Evolutionary conservation across 2,888 invertebrate species (phyloP).

Genomic region (Tenthredo livida): DNA sequence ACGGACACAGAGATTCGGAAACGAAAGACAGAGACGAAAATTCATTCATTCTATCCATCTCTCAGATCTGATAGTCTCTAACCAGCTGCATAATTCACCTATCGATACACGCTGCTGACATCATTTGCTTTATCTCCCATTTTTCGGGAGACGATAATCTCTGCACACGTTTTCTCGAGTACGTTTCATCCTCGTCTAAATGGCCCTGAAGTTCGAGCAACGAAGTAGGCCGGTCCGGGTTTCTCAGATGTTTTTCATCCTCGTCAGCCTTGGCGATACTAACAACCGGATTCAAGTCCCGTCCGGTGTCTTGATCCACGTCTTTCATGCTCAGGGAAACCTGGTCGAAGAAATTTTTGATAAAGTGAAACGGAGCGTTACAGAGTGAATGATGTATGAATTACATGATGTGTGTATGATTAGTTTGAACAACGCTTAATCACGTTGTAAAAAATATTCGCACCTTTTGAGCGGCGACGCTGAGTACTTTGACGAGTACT

Average conservation of each 20-base stretch:
- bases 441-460: no score
- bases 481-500: constrained; percentile 93
- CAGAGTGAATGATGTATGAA: no score
- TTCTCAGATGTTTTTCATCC: constrained; percentile 88
- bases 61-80: constrained; percentile 10
- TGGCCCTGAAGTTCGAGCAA: constrained; percentile 80
- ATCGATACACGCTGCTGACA: constrained; percentile 74
- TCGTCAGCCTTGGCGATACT: constrained; percentile 82
- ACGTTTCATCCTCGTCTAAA: constrained; percentile 89
- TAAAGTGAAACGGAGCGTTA: no score
- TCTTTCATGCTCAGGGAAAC: constrained; percentile 98
- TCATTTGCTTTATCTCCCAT: constrained; percentile 97
- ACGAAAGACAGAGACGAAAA: no score
- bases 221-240: constrained; percentile 92
- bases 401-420: no score
- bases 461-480: constrained; percentile 92
- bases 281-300: constrained; percentile 94
- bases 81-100: constrained; percentile 56
- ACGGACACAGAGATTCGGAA: constrained; percentile 40
- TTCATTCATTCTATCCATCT: not conserved
- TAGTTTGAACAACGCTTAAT: no score
- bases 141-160: constrained; percentile 97
- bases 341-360: constrained; percentile 73
- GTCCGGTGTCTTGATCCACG: constrained; percentile 96
- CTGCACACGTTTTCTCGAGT: constrained; percentile 91